phyloP scores from a whole-genome alignment of 2,888 invertebrate species.

The Brachynemurus nebulosus region DNA sequence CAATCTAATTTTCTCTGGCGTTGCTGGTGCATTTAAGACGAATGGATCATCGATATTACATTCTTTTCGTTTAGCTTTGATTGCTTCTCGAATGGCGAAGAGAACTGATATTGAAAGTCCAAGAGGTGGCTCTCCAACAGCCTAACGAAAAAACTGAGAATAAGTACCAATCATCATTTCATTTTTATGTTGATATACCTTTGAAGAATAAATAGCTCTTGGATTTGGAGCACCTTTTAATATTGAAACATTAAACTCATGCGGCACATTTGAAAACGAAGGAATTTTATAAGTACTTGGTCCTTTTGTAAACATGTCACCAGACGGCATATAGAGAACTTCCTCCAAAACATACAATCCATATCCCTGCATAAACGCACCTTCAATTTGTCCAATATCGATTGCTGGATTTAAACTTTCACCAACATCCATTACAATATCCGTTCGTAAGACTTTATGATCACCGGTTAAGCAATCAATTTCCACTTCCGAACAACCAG shows the following conservation, averaged over 20 bases:
- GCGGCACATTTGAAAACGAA: slow-evolving; percentile 82
- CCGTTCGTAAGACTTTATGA: slow-evolving; percentile 73
- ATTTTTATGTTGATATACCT: slow-evolving; percentile 55
- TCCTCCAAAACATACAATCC: slow-evolving; percentile 88
- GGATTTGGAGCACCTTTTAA: slow-evolving; percentile 84
- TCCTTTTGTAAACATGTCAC: slow-evolving; percentile 68
- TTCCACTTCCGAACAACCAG: slow-evolving; percentile 78
- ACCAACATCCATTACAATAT: slow-evolving; percentile 95
- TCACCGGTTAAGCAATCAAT: slow-evolving; percentile 91
- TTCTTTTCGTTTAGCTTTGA: slow-evolving; percentile 55
- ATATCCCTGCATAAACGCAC: slow-evolving; percentile 88
- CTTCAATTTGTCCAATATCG: slow-evolving; percentile 94
- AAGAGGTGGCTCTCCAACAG: slow-evolving; percentile 81
- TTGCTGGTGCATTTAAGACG: slow-evolving; percentile 61
- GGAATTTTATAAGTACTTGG: slow-evolving; percentile 93
- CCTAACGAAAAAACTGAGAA: slow-evolving; percentile 44
- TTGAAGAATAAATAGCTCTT: slow-evolving; percentile 87
- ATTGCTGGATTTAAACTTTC: slow-evolving; percentile 92
- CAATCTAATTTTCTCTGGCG: slow-evolving; percentile 69
- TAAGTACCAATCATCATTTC: slow-evolving; percentile 14
- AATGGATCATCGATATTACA: slow-evolving; percentile 43
- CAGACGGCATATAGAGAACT: slow-evolving; percentile 70
- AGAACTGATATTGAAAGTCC: slow-evolving; percentile 59
- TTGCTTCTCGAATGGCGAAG: slow-evolving; percentile 74
- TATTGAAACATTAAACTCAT: slow-evolving; percentile 82